These are phyloP conservation scores for Sinocyclocheilus maitianheensis DNA, from an alignment of 2,113 vertebrate genomes.

Conservation along the genomic window DNA sequence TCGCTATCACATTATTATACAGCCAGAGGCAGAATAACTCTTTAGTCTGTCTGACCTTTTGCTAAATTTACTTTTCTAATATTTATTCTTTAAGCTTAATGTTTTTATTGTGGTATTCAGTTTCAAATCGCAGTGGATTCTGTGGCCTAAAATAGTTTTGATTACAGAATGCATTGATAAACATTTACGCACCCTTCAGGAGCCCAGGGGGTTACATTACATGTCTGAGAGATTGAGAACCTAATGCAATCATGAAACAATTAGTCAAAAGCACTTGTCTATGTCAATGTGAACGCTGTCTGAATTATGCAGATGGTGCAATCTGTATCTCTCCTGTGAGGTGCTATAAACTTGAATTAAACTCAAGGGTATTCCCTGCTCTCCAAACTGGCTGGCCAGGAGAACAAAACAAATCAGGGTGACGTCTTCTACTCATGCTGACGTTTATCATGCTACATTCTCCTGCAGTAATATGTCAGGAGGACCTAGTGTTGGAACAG, in stretches of 20 bases:
- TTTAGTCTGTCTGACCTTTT: not conserved
- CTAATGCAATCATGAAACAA: constrained; percentile 43
- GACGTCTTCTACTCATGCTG: constrained; percentile 73
- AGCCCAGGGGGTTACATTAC: constrained; percentile 60
- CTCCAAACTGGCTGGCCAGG: constrained; percentile 73
- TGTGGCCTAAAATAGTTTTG: no score
- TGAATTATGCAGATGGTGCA: constrained; percentile 73
- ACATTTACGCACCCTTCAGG: constrained; percentile 66
- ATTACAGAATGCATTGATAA: constrained; percentile 56
- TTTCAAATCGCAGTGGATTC: not conserved
- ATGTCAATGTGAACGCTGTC: constrained; percentile 49
- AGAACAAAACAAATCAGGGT: constrained; percentile 76
- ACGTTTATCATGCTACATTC: constrained; percentile 74
- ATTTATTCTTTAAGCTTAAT: not conserved
- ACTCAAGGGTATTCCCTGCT: constrained; percentile 75
- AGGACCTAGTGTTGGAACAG: constrained; percentile 29
- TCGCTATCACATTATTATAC: not conserved
- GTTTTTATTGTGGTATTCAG: not conserved
- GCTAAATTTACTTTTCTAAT: not conserved
- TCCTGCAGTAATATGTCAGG: constrained; percentile 66
- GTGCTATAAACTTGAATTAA: constrained; percentile 74
- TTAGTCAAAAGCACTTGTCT: constrained; percentile 39
- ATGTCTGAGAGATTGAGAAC: constrained; percentile 14
- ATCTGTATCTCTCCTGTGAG: constrained; percentile 29
- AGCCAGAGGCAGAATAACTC: not conserved